Evolutionary conservation across 2,113 vertebrate species (phyloP).

Genomic region (Rhodinocichla rosea): DNA sequence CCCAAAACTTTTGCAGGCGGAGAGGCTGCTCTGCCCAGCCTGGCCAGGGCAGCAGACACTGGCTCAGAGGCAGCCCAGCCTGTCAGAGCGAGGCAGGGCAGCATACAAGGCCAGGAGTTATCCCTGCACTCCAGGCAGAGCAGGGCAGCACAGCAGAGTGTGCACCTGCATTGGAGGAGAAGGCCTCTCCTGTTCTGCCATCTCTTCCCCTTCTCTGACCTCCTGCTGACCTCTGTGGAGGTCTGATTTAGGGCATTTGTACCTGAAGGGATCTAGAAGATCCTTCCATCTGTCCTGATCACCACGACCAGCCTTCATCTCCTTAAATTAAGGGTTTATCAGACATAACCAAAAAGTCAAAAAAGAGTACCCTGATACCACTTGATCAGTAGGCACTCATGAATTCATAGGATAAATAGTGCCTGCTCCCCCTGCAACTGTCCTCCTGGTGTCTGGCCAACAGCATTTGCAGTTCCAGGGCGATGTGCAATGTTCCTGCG

Average conservation of each 20-base stretch:
- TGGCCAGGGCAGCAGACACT: neutral
- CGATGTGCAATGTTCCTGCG: accelerated
- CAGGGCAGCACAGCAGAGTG: neutral
- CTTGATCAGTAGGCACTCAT: neutral
- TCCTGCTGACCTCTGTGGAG: neutral
- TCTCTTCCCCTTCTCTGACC: neutral
- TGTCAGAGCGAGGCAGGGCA: neutral
- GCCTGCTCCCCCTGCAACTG: too few relatives aligned
- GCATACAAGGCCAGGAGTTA: neutral
- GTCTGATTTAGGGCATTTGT: neutral
- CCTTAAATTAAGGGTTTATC: neutral
- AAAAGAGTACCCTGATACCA: neutral
- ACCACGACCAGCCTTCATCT: accelerated
- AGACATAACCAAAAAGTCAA: neutral
- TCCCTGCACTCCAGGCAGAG: neutral
- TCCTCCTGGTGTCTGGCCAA: neutral
- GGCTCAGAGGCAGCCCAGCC: neutral
- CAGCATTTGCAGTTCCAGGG: neutral
- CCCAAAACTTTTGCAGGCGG: neutral
- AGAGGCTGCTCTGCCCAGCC: neutral
- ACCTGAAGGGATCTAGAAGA: neutral
- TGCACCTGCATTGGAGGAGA: neutral
- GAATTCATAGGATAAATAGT: neutral
- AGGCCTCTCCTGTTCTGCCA: neutral
- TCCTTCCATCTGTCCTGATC: neutral